Conservation (phyloP, 2,113 vertebrate species). For the Pyrgilauda ruficollis region DNA sequence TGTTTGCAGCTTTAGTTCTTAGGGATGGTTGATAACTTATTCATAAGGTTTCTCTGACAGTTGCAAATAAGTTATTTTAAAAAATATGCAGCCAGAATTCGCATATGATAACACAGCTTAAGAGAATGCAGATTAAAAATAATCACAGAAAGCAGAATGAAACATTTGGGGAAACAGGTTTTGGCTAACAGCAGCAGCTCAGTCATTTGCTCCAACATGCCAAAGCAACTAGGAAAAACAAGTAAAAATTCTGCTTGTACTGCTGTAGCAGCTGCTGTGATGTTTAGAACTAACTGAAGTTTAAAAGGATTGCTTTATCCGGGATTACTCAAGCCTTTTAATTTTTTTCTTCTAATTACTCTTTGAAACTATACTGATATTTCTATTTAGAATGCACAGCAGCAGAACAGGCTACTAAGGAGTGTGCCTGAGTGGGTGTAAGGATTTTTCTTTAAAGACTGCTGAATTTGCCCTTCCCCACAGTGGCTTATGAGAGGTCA, state of each 20-base stretch:
- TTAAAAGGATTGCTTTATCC: background rate
- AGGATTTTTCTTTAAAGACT: background rate
- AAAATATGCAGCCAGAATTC: background rate
- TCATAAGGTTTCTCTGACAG: conserved; percentile 26
- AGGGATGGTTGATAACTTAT: conserved; percentile 19
- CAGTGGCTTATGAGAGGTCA: background rate
- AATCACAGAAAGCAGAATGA: conserved; percentile 22
- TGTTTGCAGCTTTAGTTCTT: conserved; percentile 5
- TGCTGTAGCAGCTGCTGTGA: background rate
- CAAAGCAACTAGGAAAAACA: conserved; percentile 1
- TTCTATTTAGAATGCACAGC: background rate
- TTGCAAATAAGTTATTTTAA: conserved; percentile 18
- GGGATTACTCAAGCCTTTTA: background rate
- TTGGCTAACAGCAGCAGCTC: conserved; percentile 15
- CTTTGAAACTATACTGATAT: background rate
- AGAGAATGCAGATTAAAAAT: conserved; percentile 43
- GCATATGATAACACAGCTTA: conserved; percentile 6
- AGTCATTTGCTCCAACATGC: background rate
- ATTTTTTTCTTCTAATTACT: background rate
- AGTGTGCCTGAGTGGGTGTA: background rate
- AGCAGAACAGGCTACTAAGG: background rate
- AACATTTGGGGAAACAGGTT: conserved; percentile 24
- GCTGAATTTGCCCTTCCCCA: background rate
- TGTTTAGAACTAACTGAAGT: background rate
- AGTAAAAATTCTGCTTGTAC: background rate